Conservation (phyloP, 2,797 vertebrate genomes). For the Trachops cirrhosus region DNA sequence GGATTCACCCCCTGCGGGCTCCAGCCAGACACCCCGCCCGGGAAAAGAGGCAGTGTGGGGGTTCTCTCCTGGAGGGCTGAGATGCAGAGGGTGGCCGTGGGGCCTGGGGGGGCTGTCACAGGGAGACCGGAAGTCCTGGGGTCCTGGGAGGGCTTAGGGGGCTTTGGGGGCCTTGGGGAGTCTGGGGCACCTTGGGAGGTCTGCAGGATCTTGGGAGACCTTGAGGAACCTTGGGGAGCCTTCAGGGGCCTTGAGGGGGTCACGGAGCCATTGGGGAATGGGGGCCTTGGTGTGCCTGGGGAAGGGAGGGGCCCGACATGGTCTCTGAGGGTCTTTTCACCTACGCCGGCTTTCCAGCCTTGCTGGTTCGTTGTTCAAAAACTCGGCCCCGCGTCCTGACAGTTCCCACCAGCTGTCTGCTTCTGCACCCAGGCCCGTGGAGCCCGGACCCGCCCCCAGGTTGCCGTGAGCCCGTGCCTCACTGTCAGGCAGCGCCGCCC, state of each 20-base stretch:
- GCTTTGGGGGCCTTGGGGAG: neutral
- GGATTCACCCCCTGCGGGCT: neutral
- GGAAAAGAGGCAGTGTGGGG: neutral
- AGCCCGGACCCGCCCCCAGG: no score
- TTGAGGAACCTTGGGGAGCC: neutral
- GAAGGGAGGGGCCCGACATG: neutral
- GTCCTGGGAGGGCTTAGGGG: neutral
- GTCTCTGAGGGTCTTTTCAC: neutral
- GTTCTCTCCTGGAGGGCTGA: no score
- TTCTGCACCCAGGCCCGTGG: neutral
- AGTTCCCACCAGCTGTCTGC: no score
- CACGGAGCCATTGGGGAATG: neutral
- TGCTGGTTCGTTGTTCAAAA: neutral
- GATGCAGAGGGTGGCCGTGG: neutral
- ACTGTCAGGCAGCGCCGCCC: neutral
- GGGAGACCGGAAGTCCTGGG: neutral
- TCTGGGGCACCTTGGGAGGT: neutral
- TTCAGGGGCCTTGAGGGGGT: neutral
- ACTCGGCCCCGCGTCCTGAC: rapidly evolving
- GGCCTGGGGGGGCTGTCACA: no score
- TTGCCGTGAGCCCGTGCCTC: rapidly evolving
- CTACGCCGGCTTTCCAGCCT: neutral
- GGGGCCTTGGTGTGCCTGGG: neutral
- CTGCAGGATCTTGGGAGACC: no score
- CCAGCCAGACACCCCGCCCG: no score